phyloP scores from a whole-genome alignment of 1,140 invertebrate genomes.

The Prorops nasuta region DNA sequence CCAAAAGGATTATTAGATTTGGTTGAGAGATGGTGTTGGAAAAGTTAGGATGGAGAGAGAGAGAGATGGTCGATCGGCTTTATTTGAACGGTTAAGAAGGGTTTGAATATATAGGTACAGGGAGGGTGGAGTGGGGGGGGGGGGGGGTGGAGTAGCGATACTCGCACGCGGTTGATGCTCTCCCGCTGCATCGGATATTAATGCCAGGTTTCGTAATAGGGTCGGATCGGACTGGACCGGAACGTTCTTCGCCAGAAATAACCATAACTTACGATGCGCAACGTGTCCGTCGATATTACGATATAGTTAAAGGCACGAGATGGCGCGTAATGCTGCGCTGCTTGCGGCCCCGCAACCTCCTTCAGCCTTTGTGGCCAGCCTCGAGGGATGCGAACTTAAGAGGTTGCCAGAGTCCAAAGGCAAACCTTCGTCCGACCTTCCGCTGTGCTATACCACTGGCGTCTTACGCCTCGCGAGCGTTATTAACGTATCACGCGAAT shows the following conservation, averaged over 20 bases:
- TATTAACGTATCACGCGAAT: neutral
- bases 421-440: neutral
- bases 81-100: too few species aligned
- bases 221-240: too few species aligned
- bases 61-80: too few species aligned
- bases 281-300: constrained; percentile 30
- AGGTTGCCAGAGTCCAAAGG: neutral
- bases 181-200: constrained; percentile 30
- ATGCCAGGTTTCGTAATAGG: too few species aligned
- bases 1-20: too few species aligned
- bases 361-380: constrained; percentile 12
- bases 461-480: neutral
- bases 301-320: constrained; percentile 26
- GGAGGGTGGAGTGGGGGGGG: too few species aligned
- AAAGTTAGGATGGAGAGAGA: too few species aligned
- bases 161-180: too few species aligned
- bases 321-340: constrained; percentile 17
- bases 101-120: too few species aligned
- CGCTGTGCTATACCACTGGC: too few species aligned
- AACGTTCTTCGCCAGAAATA: constrained; percentile 23
- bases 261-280: constrained; percentile 24
- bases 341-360: neutral
- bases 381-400: neutral
- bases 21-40: too few species aligned
- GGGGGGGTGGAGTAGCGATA: too few species aligned